Base-by-base conservation (phyloP, 1,140 invertebrate species). In the Heliconius congener region DNA sequence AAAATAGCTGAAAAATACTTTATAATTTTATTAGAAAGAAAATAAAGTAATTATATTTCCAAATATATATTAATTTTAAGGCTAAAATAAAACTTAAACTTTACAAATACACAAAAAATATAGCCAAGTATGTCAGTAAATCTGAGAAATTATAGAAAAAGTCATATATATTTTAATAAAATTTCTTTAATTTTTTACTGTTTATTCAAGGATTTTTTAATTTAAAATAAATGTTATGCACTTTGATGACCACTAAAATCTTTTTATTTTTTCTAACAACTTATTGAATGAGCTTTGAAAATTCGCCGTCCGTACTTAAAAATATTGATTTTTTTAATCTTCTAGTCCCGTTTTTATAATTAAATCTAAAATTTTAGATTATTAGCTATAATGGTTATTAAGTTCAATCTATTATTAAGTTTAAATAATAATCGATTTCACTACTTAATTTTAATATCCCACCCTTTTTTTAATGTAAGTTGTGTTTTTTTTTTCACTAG, bases 331-430 rank as follows among this genome's bases (percentile, higher is more conserved):
- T 87, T 27, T 76, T 76, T 76, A 88, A 88, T 88, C 83, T 88
- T 91, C 90, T 91, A 91, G 90, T 91, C 90, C 82, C 60, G 3
- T 85, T 57, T 46, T 50, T 37, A n/a, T 76, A 70, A 42, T 70
- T 77, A 88, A 88, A 81, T 78, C 11, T 66, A 19, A 66, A 66
- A 30, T 66, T 16, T 4, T 27, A 66, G 23, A 16, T 66, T 66
- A 30, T 66, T 66, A 66, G 60, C 23, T 57, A 23, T 57, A 23
- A 23, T 23, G 19, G n/a, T 66, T 27, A 46, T 86, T 90, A 89
- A 83, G 52, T 71, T 78, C 74, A 75, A 66, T 30, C 60, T 82
- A 84, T 50, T 34, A 66, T 79, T 79, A 79, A 72, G 77, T 79
- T 82, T 82, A 8, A 57, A 57, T 19, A 19, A 19, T 74, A 77